Conservation (phyloP, 1,140 invertebrate genomes). For the Neodiprion virginianus region DNA sequence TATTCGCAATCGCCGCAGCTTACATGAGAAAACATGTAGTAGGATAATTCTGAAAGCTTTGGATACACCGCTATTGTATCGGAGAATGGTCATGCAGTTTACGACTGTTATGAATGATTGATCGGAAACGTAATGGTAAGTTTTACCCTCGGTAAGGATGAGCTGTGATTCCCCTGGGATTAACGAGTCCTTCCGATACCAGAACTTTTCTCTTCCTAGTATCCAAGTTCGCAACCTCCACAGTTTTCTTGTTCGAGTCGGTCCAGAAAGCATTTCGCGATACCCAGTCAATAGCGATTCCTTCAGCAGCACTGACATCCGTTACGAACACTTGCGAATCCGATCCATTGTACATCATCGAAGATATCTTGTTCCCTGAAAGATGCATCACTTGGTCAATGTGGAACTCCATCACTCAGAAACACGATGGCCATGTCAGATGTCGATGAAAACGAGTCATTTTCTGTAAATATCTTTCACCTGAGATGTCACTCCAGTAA, state of each 20-base stretch:
- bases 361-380: slow-evolving; percentile 51
- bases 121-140: slow-evolving; percentile 8
- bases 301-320: slow-evolving; percentile 90
- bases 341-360: slow-evolving; percentile 53
- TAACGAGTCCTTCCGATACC: slow-evolving; percentile 78
- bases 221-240: slow-evolving; percentile 90
- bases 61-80: not conserved
- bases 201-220: slow-evolving; percentile 79
- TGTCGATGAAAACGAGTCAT: no score
- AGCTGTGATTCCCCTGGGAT: slow-evolving; percentile 94
- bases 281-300: slow-evolving; percentile 91
- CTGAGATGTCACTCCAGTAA: slow-evolving; percentile 91
- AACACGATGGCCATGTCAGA: not conserved
- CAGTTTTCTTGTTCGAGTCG: slow-evolving; percentile 87
- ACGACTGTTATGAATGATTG: not conserved
- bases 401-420: slow-evolving; percentile 17
- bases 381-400: slow-evolving; percentile 5
- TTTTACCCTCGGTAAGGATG: slow-evolving; percentile 86
- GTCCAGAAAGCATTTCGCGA: slow-evolving; percentile 95
- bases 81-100: not conserved
- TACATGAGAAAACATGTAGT: slow-evolving; percentile 28
- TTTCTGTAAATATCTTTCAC: slow-evolving; percentile 41
- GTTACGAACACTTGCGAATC: slow-evolving; percentile 47
- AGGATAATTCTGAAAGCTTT: slow-evolving; percentile 12
- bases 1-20: slow-evolving; percentile 7